Evolutionary conservation across 2,113 vertebrate genomes (phyloP).

Genomic region (Eonycteris spelaea): DNA sequence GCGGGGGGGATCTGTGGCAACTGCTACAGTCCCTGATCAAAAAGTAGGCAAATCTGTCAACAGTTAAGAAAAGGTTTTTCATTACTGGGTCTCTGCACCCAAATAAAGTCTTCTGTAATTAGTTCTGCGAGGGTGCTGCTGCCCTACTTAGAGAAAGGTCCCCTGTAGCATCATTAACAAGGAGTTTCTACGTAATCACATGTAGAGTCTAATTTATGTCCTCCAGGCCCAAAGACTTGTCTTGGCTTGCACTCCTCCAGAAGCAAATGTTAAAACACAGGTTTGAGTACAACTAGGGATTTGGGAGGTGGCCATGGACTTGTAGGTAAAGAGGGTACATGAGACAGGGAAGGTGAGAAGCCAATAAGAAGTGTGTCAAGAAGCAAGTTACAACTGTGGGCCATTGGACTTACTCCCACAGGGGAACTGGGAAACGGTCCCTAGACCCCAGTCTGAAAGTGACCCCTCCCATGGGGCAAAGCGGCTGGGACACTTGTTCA

Average conservation of each 20-base stretch:
- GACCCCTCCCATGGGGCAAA: not conserved
- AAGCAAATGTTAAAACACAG: not conserved
- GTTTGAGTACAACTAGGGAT: not conserved
- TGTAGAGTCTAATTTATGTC: not conserved
- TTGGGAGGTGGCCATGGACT: not conserved
- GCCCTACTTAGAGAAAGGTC: not conserved
- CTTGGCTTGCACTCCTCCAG: not conserved
- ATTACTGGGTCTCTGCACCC: not conserved
- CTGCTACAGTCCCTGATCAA: not conserved
- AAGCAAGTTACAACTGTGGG: not conserved
- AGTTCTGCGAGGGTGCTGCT: no score
- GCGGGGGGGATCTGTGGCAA: rapidly evolving
- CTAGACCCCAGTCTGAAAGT: not conserved
- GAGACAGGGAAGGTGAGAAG: not conserved
- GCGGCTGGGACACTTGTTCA: not conserved
- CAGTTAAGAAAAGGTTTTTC: not conserved
- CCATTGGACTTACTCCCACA: not conserved
- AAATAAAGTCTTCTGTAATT: not conserved
- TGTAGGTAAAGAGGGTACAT: not conserved
- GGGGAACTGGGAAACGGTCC: not conserved
- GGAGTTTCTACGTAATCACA: not conserved
- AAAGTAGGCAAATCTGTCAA: not conserved
- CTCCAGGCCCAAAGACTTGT: not conserved
- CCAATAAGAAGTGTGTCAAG: not conserved
- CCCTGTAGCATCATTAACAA: not conserved